Base-by-base conservation (phyloP, 1,140 invertebrate genomes). In the Lutraria rhynchaena region DNA sequence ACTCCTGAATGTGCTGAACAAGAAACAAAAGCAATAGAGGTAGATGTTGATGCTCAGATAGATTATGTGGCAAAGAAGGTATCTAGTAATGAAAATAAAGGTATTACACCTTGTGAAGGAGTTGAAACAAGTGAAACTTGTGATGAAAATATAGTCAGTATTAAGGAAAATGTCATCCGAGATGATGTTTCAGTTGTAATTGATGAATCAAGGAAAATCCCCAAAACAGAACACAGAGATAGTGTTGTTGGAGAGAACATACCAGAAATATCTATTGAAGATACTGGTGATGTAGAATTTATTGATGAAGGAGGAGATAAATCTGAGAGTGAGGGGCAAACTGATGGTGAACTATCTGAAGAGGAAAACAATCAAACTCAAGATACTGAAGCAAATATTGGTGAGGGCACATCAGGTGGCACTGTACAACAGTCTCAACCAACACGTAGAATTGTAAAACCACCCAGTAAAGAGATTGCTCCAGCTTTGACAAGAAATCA, bases 401-500 rank as follows among this genome's bases (percentile, higher is more conserved):
- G 71, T 69, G 17, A 31, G 49, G 58, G 49, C 31, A 31, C n/a
- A n/a, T n/a, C n/a, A n/a, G n/a, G 69, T 67, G 73, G 37, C 53
- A 57, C 65, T 19, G 53, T 58, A 13, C 63, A 73, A 49, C 46
- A 65, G 13, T 57, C 15, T 7, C 41, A 61, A 46, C 46, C 19
- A 11, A 22, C 57, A 11, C 17, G 76, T n/a, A 67, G 57, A 27
- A 55, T 67, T 17, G 78, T 69, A 17, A 69, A 44, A 70, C 76
- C 76, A 27, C 63, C 65, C 19, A 60, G 46, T n/a, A n/a, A 58
- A 15, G 65, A 27, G 1, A 44, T 69, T 65, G 70, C 84, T 35
- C 86, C 86, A n/a, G 84, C 80, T 5, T 73, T 90, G 58, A 88
- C 87, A 15, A 84, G 86, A 77, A 91, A 89, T 63, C 89, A 92